A percentile compares a stretch with the other conserved stretches of the same genome.
phyloP scores from a whole-genome alignment of 1,140 invertebrate species.

The Gonatopus flavifemur region DNA sequence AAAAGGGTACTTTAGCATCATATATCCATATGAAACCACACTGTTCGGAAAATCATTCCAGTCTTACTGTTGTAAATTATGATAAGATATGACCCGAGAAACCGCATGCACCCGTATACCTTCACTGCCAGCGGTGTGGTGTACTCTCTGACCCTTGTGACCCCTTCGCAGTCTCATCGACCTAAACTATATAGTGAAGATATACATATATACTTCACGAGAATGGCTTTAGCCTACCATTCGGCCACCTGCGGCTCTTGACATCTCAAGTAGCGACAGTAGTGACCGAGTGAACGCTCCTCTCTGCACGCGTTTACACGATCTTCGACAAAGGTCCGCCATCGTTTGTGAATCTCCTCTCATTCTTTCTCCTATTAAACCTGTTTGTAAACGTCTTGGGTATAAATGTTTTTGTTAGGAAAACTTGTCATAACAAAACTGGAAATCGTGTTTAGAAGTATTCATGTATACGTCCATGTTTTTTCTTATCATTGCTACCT shows the following conservation, averaged over 20 bases:
- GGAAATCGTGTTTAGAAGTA: no score
- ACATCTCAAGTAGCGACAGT: slow-evolving; percentile 41
- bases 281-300: slow-evolving; percentile 20
- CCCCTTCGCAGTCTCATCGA: slow-evolving; percentile 34
- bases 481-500: no score
- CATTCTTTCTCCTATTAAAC: slow-evolving; percentile 14
- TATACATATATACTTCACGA: slow-evolving; percentile 20
- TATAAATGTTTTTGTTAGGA: no score
- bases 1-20: no score
- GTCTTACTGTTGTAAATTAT: no score
- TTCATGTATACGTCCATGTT: no score
- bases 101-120: no score
- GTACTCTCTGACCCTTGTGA: slow-evolving; percentile 38
- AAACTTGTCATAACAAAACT: no score
- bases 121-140: slow-evolving; percentile 12
- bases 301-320: slow-evolving; percentile 22
- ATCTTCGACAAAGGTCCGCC: slow-evolving; percentile 22
- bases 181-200: slow-evolving; percentile 27
- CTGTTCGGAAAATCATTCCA: no score
- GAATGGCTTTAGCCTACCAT: slow-evolving; percentile 40
- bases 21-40: no score
- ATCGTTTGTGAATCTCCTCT: slow-evolving; percentile 18
- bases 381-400: slow-evolving; percentile 11
- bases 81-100: no score
- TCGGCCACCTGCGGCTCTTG: slow-evolving; percentile 44